These are phyloP conservation scores for Rhinichthys klamathensis DNA, from an alignment of 2,113 vertebrate species.

Conservation along the genomic window DNA sequence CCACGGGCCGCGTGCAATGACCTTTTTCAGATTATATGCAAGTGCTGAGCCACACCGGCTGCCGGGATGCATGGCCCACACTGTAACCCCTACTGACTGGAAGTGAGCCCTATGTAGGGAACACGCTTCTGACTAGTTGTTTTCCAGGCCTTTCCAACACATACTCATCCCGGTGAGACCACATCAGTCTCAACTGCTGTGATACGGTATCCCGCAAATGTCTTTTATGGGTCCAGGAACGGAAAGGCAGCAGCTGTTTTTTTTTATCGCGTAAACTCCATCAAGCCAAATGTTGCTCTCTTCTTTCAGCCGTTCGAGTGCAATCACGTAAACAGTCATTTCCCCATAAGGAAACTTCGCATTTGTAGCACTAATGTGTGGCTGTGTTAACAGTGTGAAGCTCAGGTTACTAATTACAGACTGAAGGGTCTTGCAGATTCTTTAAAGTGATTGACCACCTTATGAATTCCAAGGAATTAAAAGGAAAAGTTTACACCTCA, in stretches of 20 bases:
- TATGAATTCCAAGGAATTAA: too few species aligned
- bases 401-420: constrained; percentile 76
- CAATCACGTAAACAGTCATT: constrained; percentile 46
- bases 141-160: constrained; percentile 26
- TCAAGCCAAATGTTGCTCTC: background rate
- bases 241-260: constrained; percentile 56
- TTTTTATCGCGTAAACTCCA: constrained; percentile 60
- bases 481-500: too few species aligned
- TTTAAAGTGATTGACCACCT: too few species aligned
- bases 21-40: background rate
- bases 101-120: constrained; percentile 7
- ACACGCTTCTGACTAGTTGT: constrained; percentile 30
- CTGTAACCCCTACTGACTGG: background rate
- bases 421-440: constrained; percentile 47
- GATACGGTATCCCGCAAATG: constrained; percentile 57
- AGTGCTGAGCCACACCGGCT: background rate
- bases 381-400: constrained; percentile 62
- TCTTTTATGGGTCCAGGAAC: constrained; percentile 58
- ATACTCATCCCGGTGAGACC: constrained; percentile 58
- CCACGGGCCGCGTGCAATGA: background rate
- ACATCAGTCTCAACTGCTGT: constrained; percentile 58
- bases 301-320: constrained; percentile 14
- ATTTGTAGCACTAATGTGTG: constrained; percentile 56
- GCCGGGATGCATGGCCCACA: background rate
- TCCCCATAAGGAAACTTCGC: constrained; percentile 55